Base-by-base conservation (phyloP, 2,113 vertebrate genomes). In the Eubucco bourcierii region DNA sequence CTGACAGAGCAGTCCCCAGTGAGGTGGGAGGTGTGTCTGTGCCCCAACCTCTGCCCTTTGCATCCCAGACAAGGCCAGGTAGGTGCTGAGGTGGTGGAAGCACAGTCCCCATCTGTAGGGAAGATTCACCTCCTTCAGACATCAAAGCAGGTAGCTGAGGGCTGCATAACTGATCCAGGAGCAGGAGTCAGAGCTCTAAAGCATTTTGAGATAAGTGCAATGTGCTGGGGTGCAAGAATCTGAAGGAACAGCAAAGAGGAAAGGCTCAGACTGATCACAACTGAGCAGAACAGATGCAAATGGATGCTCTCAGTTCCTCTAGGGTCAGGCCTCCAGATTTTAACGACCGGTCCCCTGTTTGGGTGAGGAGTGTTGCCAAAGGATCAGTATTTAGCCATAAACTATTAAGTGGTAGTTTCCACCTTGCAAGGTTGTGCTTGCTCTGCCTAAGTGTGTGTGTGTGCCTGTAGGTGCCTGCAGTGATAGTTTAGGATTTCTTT, bases 181-280 rank as follows among this genome's bases (percentile, higher is more conserved):
- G 46, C 52, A 66, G 67, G 4, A 88, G 63, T 15, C 72, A 66
- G 67, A 76, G 53, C 46, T 82, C 39, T 52, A 15, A 47, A 76
- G 66, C 52, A 66, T 47, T 65, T 46, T 0, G 1, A 73, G 73
- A 39, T 15, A 6, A 85, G 63, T 1, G 5, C 53, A 66, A 63
- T 0, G 0, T 2, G 5, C 31, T 8, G 6, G 25, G 53, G 31
- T 34, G 25, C 4, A 73, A 44, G 53, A 0, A 1, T 8, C 41
- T 23, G 63, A 67, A 20, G 60, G 31, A 34, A 27, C 80, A 47
- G 41, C 12, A 24, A 53, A 71, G 53, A 63, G 53, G 25, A 77
- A 82, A 82, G 88, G 9, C 28, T 67, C 72, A 46, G 29, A 50
- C 6, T 1, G 7, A 23, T 3, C 50, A 61, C 79, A 65, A 68